phyloP scores from a whole-genome alignment of 2,888 invertebrate genomes.

The Monochamus alternatus region DNA sequence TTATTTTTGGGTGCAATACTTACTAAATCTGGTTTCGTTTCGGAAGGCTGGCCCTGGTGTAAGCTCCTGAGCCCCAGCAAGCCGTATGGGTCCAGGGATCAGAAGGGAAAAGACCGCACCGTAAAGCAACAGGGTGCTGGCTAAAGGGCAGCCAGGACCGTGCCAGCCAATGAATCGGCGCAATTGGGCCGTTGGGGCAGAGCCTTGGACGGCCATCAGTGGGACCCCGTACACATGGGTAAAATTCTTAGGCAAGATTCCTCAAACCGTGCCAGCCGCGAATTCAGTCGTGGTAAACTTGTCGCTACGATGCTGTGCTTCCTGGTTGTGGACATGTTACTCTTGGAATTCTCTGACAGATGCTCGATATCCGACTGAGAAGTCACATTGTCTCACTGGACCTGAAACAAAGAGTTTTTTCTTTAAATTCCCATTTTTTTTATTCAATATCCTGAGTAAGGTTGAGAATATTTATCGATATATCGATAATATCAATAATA shows the following conservation, averaged over 20 bases:
- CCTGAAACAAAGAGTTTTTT: slow-evolving; percentile 26
- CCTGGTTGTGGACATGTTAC: slow-evolving; percentile 47
- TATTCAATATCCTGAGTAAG: no score
- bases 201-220: slow-evolving; percentile 65
- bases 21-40: slow-evolving; percentile 44
- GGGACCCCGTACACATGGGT: slow-evolving; percentile 51
- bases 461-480: no score
- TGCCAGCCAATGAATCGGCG: slow-evolving; percentile 60
- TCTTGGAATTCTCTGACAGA: slow-evolving; percentile 34
- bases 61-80: slow-evolving; percentile 30
- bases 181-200: slow-evolving; percentile 59
- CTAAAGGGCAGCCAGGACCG: slow-evolving; percentile 46
- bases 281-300: slow-evolving; percentile 38
- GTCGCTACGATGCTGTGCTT: slow-evolving; percentile 30
- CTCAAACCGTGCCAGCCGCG: slow-evolving; percentile 38
- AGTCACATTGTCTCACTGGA: slow-evolving; percentile 44
- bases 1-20: slow-evolving; percentile 22
- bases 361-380: slow-evolving; percentile 29
- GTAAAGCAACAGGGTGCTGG: slow-evolving; percentile 51
- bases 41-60: slow-evolving; percentile 10
- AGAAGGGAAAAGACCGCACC: slow-evolving; percentile 51
- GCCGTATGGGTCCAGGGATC: slow-evolving; percentile 40
- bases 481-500: no score
- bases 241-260: slow-evolving; percentile 39
- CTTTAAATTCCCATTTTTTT: no score